A percentile compares a stretch with the other conserved stretches of the same genome.
phyloP scores from a whole-genome alignment of 2,797 vertebrate species.

The Balearica regulorum region DNA sequence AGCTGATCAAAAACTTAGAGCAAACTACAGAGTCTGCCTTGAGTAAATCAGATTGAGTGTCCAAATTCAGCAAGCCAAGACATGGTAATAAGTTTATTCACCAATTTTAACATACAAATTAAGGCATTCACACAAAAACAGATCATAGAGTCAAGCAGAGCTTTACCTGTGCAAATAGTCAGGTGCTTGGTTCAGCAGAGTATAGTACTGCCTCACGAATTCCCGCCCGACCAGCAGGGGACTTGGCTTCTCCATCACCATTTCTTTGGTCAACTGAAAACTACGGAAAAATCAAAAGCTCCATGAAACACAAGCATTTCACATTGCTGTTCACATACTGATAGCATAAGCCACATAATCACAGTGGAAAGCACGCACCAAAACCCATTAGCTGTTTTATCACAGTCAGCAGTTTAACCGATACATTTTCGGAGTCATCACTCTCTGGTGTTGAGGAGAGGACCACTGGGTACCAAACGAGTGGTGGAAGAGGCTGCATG shows the following conservation, averaged over 20 bases:
- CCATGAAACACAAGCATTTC: not conserved
- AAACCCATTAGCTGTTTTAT: not conserved
- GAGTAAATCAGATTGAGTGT: not conserved
- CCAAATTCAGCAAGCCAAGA: not conserved
- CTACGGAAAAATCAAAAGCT: conserved; percentile 50
- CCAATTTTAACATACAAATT: not conserved
- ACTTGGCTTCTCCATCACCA: conserved; percentile 99
- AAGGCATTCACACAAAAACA: not conserved
- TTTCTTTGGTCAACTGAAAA: conserved; percentile 99
- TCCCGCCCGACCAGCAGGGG: conserved; percentile 99
- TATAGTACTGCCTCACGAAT: conserved; percentile 99
- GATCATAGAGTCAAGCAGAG: not conserved
- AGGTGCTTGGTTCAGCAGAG: conserved; percentile 95
- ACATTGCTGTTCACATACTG: not conserved
- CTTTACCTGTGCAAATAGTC: conserved; percentile 94
- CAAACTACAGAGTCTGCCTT: not conserved
- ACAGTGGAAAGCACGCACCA: not conserved
- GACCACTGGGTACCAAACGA: not conserved
- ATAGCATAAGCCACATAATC: not conserved
- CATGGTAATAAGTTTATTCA: not conserved
- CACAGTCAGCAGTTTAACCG: not conserved
- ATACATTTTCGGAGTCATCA: not conserved
- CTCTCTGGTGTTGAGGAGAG: not conserved
- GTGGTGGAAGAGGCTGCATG: not conserved
- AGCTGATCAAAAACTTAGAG: not conserved